phyloP scores from a whole-genome alignment of 1,140 invertebrate species.

The Drosophila mayri region DNA sequence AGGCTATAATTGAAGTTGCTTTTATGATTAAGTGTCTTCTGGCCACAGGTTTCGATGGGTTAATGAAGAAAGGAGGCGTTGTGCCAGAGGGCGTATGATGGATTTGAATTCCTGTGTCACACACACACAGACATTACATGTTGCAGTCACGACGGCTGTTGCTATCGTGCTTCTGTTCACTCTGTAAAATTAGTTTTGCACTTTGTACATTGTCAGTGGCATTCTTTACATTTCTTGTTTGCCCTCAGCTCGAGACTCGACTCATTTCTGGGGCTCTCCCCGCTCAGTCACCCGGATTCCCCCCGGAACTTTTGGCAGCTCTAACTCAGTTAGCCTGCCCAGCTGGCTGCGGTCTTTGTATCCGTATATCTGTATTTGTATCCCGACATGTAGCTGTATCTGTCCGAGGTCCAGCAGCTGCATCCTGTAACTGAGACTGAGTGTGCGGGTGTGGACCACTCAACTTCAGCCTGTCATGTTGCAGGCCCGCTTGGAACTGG shows the following conservation, averaged over 20 bases:
- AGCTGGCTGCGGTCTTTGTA: constrained; percentile 26
- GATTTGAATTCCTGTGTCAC: constrained; percentile 50
- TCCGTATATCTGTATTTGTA: constrained; percentile 7
- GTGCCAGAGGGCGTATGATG: constrained; percentile 70
- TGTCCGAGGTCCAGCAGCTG: constrained; percentile 17
- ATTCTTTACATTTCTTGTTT: constrained; percentile 80
- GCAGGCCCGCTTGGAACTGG: constrained; percentile 45
- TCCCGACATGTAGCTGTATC: constrained; percentile 10
- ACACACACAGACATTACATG: constrained; percentile 56
- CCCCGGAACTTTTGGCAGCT: constrained; percentile 36
- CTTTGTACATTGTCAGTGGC: constrained; percentile 83
- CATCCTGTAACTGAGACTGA: constrained; percentile 11
- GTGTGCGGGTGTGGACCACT: constrained; percentile 47
- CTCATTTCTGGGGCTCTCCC: background rate
- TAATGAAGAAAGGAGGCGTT: constrained; percentile 28
- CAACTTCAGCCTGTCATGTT: constrained; percentile 76
- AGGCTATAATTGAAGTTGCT: constrained; percentile 24
- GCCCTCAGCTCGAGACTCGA: constrained; percentile 31
- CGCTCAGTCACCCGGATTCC: background rate
- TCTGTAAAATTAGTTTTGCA: constrained; percentile 84
- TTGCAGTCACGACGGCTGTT: constrained; percentile 51
- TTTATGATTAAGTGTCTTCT: constrained; percentile 41
- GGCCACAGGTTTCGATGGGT: constrained; percentile 30
- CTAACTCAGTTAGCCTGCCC: constrained; percentile 53
- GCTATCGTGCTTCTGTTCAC: constrained; percentile 53